Base-by-base conservation (phyloP, 2,113 vertebrate species). In the Nansenia antarctica region DNA sequence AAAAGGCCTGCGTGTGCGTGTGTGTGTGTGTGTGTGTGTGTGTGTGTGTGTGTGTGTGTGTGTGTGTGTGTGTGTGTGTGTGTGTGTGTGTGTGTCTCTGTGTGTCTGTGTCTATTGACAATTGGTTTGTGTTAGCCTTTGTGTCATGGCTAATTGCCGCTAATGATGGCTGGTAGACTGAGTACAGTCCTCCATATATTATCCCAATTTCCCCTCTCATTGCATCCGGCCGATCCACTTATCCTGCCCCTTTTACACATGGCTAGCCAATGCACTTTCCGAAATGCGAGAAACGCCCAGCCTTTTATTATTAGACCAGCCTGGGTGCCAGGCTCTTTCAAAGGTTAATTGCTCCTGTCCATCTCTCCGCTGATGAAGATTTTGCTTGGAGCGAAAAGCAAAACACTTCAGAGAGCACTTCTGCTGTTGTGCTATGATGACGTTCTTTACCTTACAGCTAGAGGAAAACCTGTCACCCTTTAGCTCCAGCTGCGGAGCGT, bases 121-220 rank as follows among this genome's bases (percentile, higher is more conserved):
- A 62, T 67, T 55, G 66, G 72, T 76, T 58, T 73, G 45, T 53
- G 72, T 79, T 73, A 76, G 77, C 82, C 79, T 75, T 76, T 60
- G 76, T 80, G 77, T 81, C 65, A 80, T 83, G 39, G 69, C 77
- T 86, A 89, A 89, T 86, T 85, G 76, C 75, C 65, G 39, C 77
- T 82, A 89, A 90, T 85, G 81, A 85, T 82, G 78, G 81, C 81
- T 74, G 68, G 72, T 73, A 62, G 62, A 76, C 63, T 71, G 62
- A 79, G 62, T 62, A 65, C 61, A 62, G 78, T 62, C 57, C 62
- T 77, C 60, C 59, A 58, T 65, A 68, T 73, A 79, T 65, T 73
- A 52, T 27, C 11, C 64, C 72, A 30, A 78, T 45, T 76, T 83
- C 29, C 65, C 62, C 61, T 73, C 57, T 59, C 45, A 45, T 61